Base-by-base conservation (phyloP, 2,113 vertebrate species). In the Varanus komodoensis region DNA sequence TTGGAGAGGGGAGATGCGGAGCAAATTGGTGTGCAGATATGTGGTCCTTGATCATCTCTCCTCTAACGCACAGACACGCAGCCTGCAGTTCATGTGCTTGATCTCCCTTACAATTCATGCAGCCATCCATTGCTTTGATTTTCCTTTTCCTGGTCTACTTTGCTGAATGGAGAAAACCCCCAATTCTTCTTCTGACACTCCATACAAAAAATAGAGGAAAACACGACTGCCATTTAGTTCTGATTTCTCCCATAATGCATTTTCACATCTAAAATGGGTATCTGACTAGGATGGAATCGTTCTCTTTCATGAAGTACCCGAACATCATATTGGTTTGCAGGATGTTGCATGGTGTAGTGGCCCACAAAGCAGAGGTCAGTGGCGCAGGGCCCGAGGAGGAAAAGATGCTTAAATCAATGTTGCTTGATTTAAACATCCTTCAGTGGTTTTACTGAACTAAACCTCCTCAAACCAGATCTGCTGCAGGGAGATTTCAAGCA, bases 401-500 rank as follows among this genome's bases (percentile, higher is more conserved):
- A 50, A 90, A 29, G 2, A 68, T 73, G 67, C 23, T 12, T 80
- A 34, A 64, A 82, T 52, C 9, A 52, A 79, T 44, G 25, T 8
- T 14, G 23, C 68, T 48, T 32, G 3, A 48, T 48, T 84, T 69
- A 21, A 48, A 48, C 4, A 14, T 6, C 52, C 54, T 4, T 50
- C 88, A 90, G 91, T 90, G 83, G 86, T 90, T 32, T 83, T 73
- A 83, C 48, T 14, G 29, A 48, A 54, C 34, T 94, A 95, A 93
- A 95, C 93, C 87, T 91, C 61, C 78, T 1, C 1, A 93, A 92
- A 93, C 92, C 50, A 5, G 91, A 87, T 8, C 68, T 1, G 61
- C 84, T 94, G 81, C 89, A 93, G 91, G 94, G 93, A 96, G 93
- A 92, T 95, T 94, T 89, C 91, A 7, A 15, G 89, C 89, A 90